A percentile compares a stretch with the other conserved stretches of the same genome.
phyloP scores from a whole-genome alignment of 2,113 vertebrate species.

The Cairina moschata region DNA sequence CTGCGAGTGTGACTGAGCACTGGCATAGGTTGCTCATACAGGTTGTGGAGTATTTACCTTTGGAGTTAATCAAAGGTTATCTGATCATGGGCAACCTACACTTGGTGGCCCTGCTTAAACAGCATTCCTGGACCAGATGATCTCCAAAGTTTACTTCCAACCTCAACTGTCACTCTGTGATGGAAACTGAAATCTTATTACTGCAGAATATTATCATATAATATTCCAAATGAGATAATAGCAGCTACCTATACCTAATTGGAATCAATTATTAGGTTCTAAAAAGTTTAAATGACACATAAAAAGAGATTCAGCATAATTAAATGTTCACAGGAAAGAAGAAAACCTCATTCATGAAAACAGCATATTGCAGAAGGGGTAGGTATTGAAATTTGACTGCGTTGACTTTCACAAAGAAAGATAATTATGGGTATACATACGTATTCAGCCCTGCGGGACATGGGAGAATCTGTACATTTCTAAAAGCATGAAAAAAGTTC shows the following conservation, averaged over 20 bases:
- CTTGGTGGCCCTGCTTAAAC: neutral
- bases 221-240: constrained; percentile 12
- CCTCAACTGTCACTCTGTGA: neutral
- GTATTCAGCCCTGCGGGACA: neutral
- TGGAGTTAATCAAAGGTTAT: neutral
- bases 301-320: constrained; percentile 31
- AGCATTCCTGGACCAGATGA: neutral
- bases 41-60: neutral
- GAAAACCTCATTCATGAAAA: constrained; percentile 50
- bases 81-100: accelerated
- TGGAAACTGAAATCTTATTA: constrained; percentile 10
- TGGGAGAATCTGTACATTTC: neutral
- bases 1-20: accelerated
- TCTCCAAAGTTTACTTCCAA: neutral
- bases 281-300: neutral
- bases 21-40: neutral
- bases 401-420: neutral
- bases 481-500: neutral
- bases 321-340: constrained; percentile 55
- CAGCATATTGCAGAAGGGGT: constrained; percentile 45
- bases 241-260: neutral
- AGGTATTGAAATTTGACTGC: constrained; percentile 26
- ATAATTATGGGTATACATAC: neutral
- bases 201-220: neutral
- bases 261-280: constrained; percentile 26